Base-by-base conservation (phyloP, 2,797 vertebrate genomes). In the Chromis chromis region DNA sequence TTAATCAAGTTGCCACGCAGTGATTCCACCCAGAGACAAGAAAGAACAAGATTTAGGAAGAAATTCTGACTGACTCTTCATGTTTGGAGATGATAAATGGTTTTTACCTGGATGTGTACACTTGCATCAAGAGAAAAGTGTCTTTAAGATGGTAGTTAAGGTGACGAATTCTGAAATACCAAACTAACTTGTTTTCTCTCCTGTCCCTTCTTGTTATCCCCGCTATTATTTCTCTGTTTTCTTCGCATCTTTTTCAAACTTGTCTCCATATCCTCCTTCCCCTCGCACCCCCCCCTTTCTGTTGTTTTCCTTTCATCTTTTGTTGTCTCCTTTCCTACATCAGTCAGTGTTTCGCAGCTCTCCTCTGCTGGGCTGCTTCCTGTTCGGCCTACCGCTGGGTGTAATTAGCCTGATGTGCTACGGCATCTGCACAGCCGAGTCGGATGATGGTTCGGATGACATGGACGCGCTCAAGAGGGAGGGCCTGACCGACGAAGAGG, bases 331-430 rank as follows among this genome's bases (percentile, higher is more conserved):
- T 53, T 7, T 56, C 69, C 67, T 6, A 1, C 81, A 69, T 72
- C 94, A 99, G 98, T 99, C 98, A 0, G 96, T 99, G 74, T 99
- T 99, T 87, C 97, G 94, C 92, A 98, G 96, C 92, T 99, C 98
- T 24, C 98, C 98, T 0, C 88, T 99, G 54, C 94, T 99, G 90
- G 98, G 96, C 89, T 99, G 98, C 94, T 98, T 99, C 92, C 96
- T 99, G 76, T 99, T 99, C 25, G 98, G 98, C 65, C 94, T 99
- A 54, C 98, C 98, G 21, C 92, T 99, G 88, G 98, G 97, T 17
- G 96, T 99, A 86, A 99, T 99, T 92, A 99, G 98, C 87, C 96
- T 99, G 91, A 99, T 99, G 98, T 99, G 98, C 88, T 99, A 99
- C 0, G 97, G 98, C 81, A 99, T 99, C 94, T 99, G 96, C 93